Base-by-base conservation (phyloP, 2,113 vertebrate species). In the Enhydra lutris region DNA sequence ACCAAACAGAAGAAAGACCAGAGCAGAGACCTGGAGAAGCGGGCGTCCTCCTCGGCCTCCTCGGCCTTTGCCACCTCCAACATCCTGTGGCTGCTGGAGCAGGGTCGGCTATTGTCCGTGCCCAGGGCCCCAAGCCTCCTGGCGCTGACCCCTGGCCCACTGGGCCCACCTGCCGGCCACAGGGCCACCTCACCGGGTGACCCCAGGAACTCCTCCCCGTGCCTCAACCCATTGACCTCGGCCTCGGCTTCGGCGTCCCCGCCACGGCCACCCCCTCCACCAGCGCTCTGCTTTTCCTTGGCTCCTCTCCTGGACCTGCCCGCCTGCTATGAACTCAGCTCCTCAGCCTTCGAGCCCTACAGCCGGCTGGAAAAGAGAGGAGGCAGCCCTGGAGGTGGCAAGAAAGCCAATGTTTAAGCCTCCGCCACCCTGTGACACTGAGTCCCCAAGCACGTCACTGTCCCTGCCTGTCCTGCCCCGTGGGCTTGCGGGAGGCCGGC, bases 1-100 rank as follows among this genome's bases (percentile, higher is more conserved):
- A 99, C 99, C 97, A 99, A 99, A 97, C 99, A 99, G 99, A 99
- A 99, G 98, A 99, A 99, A 97, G 99, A 99, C 98, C 99, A 99
- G 98, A 99, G 99, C 98, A 99, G 99, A 98, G 99, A 99, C 98
- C 99, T 99, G 4, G 99, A 99, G 98, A 99, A 99, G 95, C 99
- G 98, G 39, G 98, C 99, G 3, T 98, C 99, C 4, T 95, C 99
- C 96, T 98, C 98, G 0, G 91, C 98, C 42, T 99, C 99, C 0
- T 99, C 99, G 97, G 99, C 99, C 15, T 98, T 99, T 55, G 99
- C 99, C 96, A 99, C 99, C 45, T 99, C 99, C 98, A 99, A 99
- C 98, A 99, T 99, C 98, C 98, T 99, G 95, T 99, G 99, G 7
- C 99, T 99, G 80, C 98, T 99, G 98, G 99, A 99, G 98, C 99